Conservation (phyloP, 2,888 invertebrate species). For the Leucophora obtusa region DNA sequence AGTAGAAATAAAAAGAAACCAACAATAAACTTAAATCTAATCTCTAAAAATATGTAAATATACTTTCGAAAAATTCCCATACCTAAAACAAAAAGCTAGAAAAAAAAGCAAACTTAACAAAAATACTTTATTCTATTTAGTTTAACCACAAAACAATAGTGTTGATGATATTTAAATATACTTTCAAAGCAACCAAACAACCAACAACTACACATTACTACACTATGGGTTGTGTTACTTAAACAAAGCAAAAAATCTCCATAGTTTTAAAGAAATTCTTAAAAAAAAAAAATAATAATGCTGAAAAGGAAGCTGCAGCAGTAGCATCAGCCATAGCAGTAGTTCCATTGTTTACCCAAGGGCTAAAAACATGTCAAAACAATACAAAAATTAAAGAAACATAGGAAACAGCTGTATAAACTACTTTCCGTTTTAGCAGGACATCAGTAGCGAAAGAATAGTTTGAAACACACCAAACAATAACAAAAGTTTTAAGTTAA, state of each 20-base stretch:
- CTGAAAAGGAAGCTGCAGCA: neutral
- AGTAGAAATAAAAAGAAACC: constrained; percentile 5
- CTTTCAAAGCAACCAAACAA: constrained; percentile 40
- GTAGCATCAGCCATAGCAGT: neutral
- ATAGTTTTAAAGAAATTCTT: neutral
- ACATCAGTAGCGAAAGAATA: constrained; percentile 32
- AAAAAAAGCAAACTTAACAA: constrained; percentile 52
- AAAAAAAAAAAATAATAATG: neutral
- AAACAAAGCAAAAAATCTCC: neutral
- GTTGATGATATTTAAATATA: constrained; percentile 64
- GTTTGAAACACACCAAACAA: constrained; percentile 34
- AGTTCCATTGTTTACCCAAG: constrained; percentile 56
- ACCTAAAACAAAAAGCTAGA: constrained; percentile 18
- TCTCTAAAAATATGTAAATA: constrained; percentile 63
- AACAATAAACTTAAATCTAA: constrained; percentile 52
- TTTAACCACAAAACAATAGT: constrained; percentile 64
- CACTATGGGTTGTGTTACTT: neutral
- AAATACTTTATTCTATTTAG: constrained; percentile 62
- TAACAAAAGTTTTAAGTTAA: constrained; percentile 56
- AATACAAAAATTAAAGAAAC: constrained; percentile 62
- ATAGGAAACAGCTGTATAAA: constrained; percentile 64
- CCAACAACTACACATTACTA: neutral
- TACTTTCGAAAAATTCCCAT: constrained; percentile 50
- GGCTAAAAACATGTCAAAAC: constrained; percentile 64
- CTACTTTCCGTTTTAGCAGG: constrained; percentile 58